These are phyloP conservation scores for Nylanderia fulva DNA, from an alignment of 1,140 invertebrate species.

Conservation along the genomic window DNA sequence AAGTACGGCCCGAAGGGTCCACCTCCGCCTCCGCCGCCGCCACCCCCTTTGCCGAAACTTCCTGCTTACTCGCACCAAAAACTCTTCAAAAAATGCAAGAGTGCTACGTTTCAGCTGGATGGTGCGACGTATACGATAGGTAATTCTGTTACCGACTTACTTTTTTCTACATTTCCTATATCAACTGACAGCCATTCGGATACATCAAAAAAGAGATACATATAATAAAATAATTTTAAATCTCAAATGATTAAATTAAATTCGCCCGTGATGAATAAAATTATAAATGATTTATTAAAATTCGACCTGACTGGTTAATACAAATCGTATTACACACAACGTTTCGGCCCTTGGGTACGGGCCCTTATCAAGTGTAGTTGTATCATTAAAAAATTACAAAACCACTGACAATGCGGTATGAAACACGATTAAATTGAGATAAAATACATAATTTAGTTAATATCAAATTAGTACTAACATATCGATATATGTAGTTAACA, in stretches of 20 bases:
- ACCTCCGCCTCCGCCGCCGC: conserved; percentile 55
- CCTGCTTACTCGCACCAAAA: conserved; percentile 80
- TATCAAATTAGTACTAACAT: not conserved
- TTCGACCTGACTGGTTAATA: too few species aligned
- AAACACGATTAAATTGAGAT: not conserved
- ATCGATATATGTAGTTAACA: not conserved
- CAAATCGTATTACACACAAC: too few species aligned
- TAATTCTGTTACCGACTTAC: conserved; percentile 83
- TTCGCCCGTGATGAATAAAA: too few species aligned
- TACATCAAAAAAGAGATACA: not conserved
- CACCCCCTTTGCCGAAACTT: conserved; percentile 67
- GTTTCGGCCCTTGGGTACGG: too few species aligned
- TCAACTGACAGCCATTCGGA: too few species aligned
- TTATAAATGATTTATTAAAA: too few species aligned
- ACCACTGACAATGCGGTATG: too few species aligned
- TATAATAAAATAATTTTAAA: too few species aligned
- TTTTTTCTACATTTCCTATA: too few species aligned
- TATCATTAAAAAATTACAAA: too few species aligned
- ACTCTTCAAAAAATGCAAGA: conserved; percentile 91
- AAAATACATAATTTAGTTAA: not conserved
- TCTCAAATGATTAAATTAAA: too few species aligned
- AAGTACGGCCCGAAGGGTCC: conserved; percentile 55
- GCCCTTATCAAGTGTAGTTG: too few species aligned
- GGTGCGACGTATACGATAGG: conserved; percentile 92
- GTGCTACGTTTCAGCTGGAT: conserved; percentile 92